Percentiles rank a stretch among this genome's conserved stretches.
Conservation (phyloP, 1,140 invertebrate genomes). For the Whitmania pigra region DNA sequence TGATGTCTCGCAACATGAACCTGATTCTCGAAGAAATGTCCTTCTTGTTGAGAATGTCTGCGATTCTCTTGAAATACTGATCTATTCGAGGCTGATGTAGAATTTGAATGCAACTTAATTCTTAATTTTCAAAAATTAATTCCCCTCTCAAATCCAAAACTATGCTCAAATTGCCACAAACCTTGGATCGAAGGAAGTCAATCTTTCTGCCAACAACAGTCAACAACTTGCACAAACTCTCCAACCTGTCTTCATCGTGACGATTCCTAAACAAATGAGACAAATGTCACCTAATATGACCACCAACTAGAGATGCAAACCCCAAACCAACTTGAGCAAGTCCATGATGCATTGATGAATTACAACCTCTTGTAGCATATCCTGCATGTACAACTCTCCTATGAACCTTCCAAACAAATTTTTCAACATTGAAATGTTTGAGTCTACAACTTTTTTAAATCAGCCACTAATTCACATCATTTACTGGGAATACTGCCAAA, state of each 20-base stretch:
- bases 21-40: neutral
- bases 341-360: conserved; percentile 10
- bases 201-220: conserved; percentile 1
- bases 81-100: neutral
- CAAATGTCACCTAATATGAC: neutral
- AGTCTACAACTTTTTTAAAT: too few species aligned
- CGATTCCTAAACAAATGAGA: neutral
- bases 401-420: neutral
- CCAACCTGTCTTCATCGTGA: neutral
- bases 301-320: neutral
- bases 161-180: neutral
- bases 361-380: neutral
- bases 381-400: conserved; percentile 12
- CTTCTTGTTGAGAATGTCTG: neutral
- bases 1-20: conserved; percentile 3
- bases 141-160: too few species aligned
- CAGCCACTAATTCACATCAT: too few species aligned
- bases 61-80: conserved; percentile 7
- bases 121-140: neutral
- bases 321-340: neutral
- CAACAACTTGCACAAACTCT: neutral
- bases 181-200: conserved; percentile 4
- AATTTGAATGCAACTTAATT: neutral
- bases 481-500: neutral
- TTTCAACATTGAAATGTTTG: too few species aligned